These are phyloP conservation scores for Morus bassanus DNA, from an alignment of 2,797 vertebrate species.

Conservation along the genomic window DNA sequence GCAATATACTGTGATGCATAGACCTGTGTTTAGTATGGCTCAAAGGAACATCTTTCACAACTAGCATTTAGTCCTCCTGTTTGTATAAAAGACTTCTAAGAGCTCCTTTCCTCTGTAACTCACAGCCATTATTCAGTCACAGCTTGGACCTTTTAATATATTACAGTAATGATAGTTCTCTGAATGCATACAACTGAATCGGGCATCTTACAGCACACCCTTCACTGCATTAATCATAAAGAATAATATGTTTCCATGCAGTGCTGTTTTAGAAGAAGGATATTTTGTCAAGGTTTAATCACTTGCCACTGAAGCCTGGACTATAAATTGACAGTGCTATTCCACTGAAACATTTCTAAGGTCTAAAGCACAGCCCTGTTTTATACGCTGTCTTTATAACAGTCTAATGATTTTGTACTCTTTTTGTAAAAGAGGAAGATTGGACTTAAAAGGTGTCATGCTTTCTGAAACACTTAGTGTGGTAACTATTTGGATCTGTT, in stretches of 20 bases:
- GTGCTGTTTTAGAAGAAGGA: not conserved
- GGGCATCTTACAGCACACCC: not conserved
- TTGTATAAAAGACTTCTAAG: not conserved
- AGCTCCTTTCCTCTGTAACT: not conserved
- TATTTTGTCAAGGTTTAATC: conserved; percentile 13
- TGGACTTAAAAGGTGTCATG: not conserved
- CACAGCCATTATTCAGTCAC: not conserved
- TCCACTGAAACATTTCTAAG: not conserved
- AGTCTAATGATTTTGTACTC: not conserved
- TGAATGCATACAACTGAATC: not conserved
- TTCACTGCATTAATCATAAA: conserved; percentile 11
- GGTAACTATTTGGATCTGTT: not conserved
- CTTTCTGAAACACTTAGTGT: not conserved
- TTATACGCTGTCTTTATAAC: not conserved
- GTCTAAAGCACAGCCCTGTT: not conserved
- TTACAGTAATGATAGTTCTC: not conserved
- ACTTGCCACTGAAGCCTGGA: not conserved
- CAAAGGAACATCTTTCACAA: not conserved
- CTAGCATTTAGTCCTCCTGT: not conserved
- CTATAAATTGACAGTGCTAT: not conserved
- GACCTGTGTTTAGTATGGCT: not conserved
- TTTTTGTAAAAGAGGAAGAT: not conserved
- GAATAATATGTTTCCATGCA: not conserved
- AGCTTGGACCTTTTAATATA: not conserved
- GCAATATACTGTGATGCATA: not conserved